Evolutionary conservation across 92 coral and sea anemone genomes (phyloP), one percentile per base, ranked within the genome.

Genomic region (Phenganax stokvisi): DNA sequence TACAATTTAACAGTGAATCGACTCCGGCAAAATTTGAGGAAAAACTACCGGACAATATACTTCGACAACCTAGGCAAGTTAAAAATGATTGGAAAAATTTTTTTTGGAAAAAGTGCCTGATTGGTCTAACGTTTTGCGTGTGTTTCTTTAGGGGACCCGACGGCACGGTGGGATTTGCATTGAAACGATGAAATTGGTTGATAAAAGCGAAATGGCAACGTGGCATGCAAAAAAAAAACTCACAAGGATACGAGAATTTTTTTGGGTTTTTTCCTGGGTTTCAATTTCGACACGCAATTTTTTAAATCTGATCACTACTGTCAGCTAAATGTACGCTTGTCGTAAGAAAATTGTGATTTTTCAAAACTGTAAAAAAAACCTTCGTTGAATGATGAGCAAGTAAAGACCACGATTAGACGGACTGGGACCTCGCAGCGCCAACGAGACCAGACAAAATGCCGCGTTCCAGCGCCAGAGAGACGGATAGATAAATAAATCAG

Each of bases 31-130:
- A 81, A 66, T 80, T 84, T 4, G 89, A 88, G 52, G 87, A 84
- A 52, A 90, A 88, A 72, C 85, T 85, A 57, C 90, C 91, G 47
- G 90, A 89, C 9, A 89, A 87, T 80, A 85, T 91, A 54, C 80
- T 89, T 61, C 89, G 96, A 31, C 90, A 89, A 51, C 96, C 96
- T 51, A 78, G 83, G 96, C 89, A 66, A 74, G 89, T 68, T 75
- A 64, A 54, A 25, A 74, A 55, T 17, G 29, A 10, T 79, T n/a
- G 56, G 27, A 62, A 17, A 69, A 30, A 6, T 9, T 15, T 51
- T 1, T 52, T 20, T 9, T 8, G 0, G 8, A 51, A 11, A 30
- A 69, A 7, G n/a, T 20, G 16, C 53, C 25, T 72, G 57, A 20
- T 51, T 11, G 20, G 56, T 44, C 17, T 37, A 57, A 72, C 3